phyloP scores from a whole-genome alignment of 2,113 vertebrate species.

The Megaleporinus macrocephalus region DNA sequence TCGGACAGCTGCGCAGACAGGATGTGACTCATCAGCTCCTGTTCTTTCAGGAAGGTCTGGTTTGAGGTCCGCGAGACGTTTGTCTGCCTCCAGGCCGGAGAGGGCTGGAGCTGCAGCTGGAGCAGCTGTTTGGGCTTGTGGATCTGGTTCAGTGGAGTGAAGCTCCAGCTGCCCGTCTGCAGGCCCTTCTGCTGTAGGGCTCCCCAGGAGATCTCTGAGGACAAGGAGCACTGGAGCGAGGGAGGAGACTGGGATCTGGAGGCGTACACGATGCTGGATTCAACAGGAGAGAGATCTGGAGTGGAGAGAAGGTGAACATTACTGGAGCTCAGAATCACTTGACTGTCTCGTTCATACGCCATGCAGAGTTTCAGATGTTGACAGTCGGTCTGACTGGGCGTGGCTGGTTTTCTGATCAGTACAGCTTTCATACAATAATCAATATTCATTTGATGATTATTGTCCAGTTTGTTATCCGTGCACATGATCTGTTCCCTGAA shows the following conservation, averaged over 20 bases:
- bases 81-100: constrained; percentile 44
- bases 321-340: too few relatives aligned
- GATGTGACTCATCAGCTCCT: neutral
- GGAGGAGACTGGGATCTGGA: constrained; percentile 20
- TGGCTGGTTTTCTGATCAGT: too few relatives aligned
- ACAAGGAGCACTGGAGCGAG: constrained; percentile 63
- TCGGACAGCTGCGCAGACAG: constrained; percentile 49
- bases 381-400: too few relatives aligned
- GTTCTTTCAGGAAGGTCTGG: neutral
- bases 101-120: neutral
- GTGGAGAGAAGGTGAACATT: too few relatives aligned
- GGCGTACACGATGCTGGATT: constrained; percentile 51
- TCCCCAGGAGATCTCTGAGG: constrained; percentile 36
- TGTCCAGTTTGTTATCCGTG: too few relatives aligned
- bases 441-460: too few relatives aligned
- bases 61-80: rapidly evolving
- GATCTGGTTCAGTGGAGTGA: constrained; percentile 12
- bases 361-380: too few relatives aligned
- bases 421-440: too few relatives aligned
- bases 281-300: constrained; percentile 62
- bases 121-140: neutral
- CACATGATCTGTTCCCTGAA: too few relatives aligned
- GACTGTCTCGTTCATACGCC: too few relatives aligned
- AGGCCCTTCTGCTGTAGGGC: constrained; percentile 41
- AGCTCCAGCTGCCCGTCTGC: constrained; percentile 60